Base-by-base conservation (phyloP, 92 coral and sea anemone genomes). In the Zoanthus sociatus region DNA sequence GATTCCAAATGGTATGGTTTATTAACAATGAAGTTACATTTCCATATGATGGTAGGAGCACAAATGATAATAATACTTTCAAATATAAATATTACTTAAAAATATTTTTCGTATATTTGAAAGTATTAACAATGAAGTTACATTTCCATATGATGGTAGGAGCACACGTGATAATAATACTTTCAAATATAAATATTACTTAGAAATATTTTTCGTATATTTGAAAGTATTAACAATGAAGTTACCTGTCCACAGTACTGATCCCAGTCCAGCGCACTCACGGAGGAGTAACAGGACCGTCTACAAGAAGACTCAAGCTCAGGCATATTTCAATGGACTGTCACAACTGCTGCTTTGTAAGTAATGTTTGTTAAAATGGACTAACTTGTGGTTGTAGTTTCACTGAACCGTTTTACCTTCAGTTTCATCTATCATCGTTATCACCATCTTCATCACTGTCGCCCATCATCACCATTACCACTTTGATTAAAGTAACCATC, bases 301-400 rank as follows among this genome's bases (percentile, higher is more conserved):
- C 51, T 94, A 87, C 56, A 79, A 77, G 82, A 73, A 84, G 31
- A 87, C 89, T 9, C 92, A 89, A 37, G 69, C 94, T 12, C 98
- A 94, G 71, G 98, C 94, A 6, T 88, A 93, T 17, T 94, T 94
- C 84, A 37, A 85, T 20, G 98, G 98, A 3, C 74, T 71, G 15
- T 90, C 94, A 17, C 84, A 94, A 78, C 82, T 92, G n/a, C 77
- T 89, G 53, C 88, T 92, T 53, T 84, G 94, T 92, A 46, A 92
- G 94, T 92, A 60, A 4, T 45, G 13, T 46, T 18, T 21, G 14
- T 67, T 21, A 58, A 15, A 58, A 12, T 58, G 12, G 15, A 9
- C 53, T 48, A 9, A 3, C 12, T 7, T 3, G 12, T 7, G 9
- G 12, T 5, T 50, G 55, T 7, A 50, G 55, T 50, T 50, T 50